Conservation (phyloP, 2,797 vertebrate genomes). For the Enteromius afrohamiltoni region DNA sequence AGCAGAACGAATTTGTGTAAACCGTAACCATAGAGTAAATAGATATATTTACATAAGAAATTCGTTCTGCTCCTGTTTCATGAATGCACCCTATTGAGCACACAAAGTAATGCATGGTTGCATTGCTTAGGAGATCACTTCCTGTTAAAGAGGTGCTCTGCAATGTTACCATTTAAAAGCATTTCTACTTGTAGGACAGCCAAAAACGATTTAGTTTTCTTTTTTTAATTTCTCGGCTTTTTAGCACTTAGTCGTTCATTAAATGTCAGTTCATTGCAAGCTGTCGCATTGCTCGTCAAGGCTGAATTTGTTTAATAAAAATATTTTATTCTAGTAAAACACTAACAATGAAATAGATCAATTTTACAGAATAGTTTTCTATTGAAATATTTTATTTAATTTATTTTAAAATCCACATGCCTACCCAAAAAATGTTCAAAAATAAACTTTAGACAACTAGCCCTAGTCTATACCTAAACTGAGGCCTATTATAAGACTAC, state of each 20-base stretch:
- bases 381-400: too few relatives aligned
- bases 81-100: constrained; percentile 5
- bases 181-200: not conserved
- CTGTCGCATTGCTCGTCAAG: not conserved
- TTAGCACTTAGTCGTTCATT: not conserved
- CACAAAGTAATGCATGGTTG: not conserved
- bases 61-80: not conserved
- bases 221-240: not conserved
- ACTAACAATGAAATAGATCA: not conserved
- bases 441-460: not conserved
- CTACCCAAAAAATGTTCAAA: too few relatives aligned
- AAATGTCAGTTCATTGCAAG: not conserved
- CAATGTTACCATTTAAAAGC: not conserved
- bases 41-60: not conserved
- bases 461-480: not conserved
- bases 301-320: not conserved
- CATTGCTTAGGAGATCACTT: not conserved
- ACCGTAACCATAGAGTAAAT: not conserved
- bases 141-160: not conserved
- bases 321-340: not conserved
- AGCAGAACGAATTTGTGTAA: constrained; percentile 13
- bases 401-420: not conserved
- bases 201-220: not conserved
- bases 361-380: not conserved
- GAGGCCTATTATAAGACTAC: not conserved